phyloP scores from a whole-genome alignment of 2,797 vertebrate species.

The Bradypodion ventrale region DNA sequence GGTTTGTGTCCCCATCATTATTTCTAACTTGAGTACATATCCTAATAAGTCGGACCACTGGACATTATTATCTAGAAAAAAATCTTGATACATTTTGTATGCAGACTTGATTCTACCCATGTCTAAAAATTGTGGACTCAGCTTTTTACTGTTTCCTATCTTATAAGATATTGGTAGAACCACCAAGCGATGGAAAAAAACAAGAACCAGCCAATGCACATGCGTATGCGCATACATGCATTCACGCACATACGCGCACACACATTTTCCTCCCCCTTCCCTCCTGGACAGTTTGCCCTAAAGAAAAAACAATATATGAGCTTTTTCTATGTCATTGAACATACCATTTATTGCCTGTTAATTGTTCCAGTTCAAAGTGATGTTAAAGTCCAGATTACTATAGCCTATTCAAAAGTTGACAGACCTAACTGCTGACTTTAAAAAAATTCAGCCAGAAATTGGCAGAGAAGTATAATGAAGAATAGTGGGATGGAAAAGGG shows the following conservation, averaged over 20 bases:
- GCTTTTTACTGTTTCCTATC: not conserved
- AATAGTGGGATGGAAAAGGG: not conserved
- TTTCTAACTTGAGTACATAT: not conserved
- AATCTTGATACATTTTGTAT: not conserved
- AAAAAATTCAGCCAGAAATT: not conserved
- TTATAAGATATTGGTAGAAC: not conserved
- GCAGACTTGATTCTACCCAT: not conserved
- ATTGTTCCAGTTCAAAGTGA: conserved; percentile 4
- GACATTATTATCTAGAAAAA: not conserved
- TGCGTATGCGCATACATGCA: too few relatives aligned
- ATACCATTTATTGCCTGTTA: conserved; percentile 1
- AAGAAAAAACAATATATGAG: not conserved
- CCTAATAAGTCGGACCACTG: too few relatives aligned
- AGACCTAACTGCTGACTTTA: not conserved
- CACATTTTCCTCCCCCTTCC: too few relatives aligned
- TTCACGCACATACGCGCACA: too few relatives aligned
- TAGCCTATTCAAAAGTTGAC: not conserved
- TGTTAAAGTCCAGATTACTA: not conserved
- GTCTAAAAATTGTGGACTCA: not conserved
- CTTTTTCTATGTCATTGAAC: not conserved
- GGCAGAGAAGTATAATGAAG: not conserved
- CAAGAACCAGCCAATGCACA: not conserved
- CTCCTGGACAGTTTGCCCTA: not conserved
- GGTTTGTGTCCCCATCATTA: conserved; percentile 14
- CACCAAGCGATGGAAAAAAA: not conserved